These are phyloP conservation scores for Oreochromis spilurus DNA, from an alignment of 2,113 vertebrate genomes.

Conservation along the genomic window DNA sequence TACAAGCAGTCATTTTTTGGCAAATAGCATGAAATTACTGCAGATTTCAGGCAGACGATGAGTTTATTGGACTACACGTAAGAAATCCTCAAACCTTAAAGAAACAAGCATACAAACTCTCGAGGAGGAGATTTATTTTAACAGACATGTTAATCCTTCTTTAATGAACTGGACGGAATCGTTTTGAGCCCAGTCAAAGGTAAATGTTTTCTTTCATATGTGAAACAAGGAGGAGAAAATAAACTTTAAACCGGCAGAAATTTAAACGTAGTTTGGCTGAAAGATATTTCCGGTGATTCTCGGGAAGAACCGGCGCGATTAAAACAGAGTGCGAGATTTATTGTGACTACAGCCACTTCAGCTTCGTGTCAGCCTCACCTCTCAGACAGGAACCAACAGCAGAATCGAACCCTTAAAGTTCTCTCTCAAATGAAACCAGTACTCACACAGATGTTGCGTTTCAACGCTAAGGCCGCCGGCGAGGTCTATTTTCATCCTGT, in stretches of 20 bases:
- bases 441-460: background rate
- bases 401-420: background rate
- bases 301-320: background rate
- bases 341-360: background rate
- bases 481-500: background rate
- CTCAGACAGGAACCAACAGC: background rate
- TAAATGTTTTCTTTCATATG: background rate
- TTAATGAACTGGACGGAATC: background rate
- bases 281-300: background rate
- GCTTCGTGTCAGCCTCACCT: background rate
- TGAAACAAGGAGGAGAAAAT: background rate
- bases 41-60: background rate
- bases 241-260: background rate
- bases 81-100: background rate
- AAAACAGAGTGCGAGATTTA: background rate
- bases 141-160: background rate
- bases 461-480: background rate
- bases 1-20: background rate
- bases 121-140: background rate
- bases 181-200: background rate
- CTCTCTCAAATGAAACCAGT: background rate
- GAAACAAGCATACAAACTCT: background rate
- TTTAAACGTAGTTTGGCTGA: background rate
- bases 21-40: background rate
- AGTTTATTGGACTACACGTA: background rate